Percentiles rank a stretch among this genome's conserved stretches.
Evolutionary conservation across 2,888 invertebrate species (phyloP).

Genomic region (Horisme vitalbata): DNA sequence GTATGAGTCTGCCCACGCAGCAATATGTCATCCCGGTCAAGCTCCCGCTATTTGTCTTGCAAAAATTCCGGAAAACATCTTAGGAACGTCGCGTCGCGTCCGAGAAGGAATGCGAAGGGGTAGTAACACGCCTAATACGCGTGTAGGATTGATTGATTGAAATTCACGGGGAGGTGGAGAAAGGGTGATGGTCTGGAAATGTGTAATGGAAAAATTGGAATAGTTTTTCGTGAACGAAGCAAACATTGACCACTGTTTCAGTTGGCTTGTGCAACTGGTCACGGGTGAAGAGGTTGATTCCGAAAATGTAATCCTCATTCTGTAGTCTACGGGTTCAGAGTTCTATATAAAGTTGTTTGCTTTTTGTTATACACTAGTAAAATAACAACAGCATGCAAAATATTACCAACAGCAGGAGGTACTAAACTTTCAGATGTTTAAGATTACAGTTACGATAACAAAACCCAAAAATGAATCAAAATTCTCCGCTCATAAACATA

Average conservation of each 20-base stretch:
- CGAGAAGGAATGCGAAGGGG: conserved; percentile 47
- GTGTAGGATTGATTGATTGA: conserved; percentile 34
- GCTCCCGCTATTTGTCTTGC: conserved; percentile 75
- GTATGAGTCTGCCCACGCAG: conserved; percentile 52
- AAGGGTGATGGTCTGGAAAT: conserved; percentile 24
- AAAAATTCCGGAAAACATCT: conserved; percentile 72
- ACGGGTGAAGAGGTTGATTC: no score
- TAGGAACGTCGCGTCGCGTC: conserved; percentile 56
- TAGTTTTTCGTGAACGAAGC: conserved; percentile 6
- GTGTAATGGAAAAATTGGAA: conserved; percentile 16
- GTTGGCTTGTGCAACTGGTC: background rate
- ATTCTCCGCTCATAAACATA: background rate
- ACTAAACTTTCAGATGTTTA: no score
- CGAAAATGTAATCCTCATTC: no score
- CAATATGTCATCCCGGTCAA: conserved; percentile 78
- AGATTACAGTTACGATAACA: no score
- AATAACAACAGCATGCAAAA: no score
- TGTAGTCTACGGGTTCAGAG: no score
- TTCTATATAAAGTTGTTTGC: no score
- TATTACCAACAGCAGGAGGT: no score
- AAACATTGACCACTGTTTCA: background rate
- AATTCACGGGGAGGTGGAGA: conserved; percentile 23
- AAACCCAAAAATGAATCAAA: no score
- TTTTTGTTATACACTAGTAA: no score
- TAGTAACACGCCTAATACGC: conserved; percentile 27